Evolutionary conservation across 2,113 vertebrate species (phyloP).

Genomic region (Ophthalmolycus amberensis): DNA sequence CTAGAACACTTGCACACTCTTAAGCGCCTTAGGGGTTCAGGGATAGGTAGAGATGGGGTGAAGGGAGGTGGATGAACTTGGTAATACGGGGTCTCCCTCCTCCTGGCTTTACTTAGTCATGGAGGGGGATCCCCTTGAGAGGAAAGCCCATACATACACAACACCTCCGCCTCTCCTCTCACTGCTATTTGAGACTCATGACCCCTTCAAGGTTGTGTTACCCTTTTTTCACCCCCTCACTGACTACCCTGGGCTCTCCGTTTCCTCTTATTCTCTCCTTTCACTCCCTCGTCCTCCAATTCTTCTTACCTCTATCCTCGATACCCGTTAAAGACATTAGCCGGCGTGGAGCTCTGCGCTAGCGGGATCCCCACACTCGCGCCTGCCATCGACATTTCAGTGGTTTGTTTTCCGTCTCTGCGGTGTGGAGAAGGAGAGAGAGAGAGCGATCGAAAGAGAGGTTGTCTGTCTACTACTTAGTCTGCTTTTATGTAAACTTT

Average conservation of each 20-base stretch:
- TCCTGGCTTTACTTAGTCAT: slow-evolving; percentile 73
- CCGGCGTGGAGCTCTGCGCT: slow-evolving; percentile 47
- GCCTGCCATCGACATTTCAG: slow-evolving; percentile 73
- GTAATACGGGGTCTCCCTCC: slow-evolving; percentile 55
- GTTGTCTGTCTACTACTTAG: slow-evolving; percentile 64
- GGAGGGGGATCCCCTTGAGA: slow-evolving; percentile 60
- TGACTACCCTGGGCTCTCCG: background rate
- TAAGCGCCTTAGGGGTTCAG: slow-evolving; percentile 17
- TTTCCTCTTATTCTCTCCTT: slow-evolving; percentile 58
- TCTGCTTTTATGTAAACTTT: slow-evolving; percentile 74
- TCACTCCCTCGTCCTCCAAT: slow-evolving; percentile 26
- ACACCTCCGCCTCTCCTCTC: slow-evolving; percentile 39
- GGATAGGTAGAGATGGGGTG: slow-evolving; percentile 1
- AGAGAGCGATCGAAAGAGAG: slow-evolving; percentile 36
- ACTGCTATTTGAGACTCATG: slow-evolving; percentile 51
- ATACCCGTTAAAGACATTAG: slow-evolving; percentile 82
- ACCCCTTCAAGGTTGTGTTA: slow-evolving; percentile 45
- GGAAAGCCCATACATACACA: slow-evolving; percentile 59
- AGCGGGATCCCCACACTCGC: slow-evolving; percentile 58
- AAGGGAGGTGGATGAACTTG: slow-evolving; percentile 56
- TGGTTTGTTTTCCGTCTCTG: slow-evolving; percentile 71
- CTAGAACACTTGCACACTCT: slow-evolving; percentile 2
- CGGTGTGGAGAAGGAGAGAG: slow-evolving; percentile 52
- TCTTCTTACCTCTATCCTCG: slow-evolving; percentile 65
- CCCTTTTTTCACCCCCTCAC: slow-evolving; percentile 21